Evolutionary conservation across 1,140 invertebrate genomes (phyloP).

Genomic region (Planococcus citri): DNA sequence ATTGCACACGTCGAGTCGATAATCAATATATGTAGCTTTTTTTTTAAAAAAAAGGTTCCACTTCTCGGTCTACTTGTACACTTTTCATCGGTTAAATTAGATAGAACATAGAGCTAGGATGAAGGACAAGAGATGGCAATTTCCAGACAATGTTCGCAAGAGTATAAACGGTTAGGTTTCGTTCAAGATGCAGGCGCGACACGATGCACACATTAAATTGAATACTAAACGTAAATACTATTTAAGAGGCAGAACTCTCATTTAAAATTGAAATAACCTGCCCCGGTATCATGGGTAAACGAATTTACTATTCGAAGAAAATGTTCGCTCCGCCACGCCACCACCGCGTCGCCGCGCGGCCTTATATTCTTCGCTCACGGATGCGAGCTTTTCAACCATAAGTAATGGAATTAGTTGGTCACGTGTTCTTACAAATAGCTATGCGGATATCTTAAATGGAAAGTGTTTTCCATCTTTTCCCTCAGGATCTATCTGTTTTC

Average conservation of each 20-base stretch:
- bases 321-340: neutral
- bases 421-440: neutral
- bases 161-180: no score
- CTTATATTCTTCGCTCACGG: no score
- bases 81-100: no score
- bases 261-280: neutral
- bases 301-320: neutral
- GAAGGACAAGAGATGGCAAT: no score
- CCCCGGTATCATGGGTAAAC: neutral
- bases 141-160: no score
- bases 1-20: neutral
- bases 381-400: neutral
- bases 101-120: no score
- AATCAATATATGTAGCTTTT: neutral
- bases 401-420: neutral
- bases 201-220: neutral
- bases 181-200: no score
- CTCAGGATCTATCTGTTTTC: neutral
- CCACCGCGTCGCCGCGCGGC: no score
- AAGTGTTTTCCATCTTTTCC: neutral
- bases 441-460: neutral
- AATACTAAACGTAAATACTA: neutral
- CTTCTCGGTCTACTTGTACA: no score
- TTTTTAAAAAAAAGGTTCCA: no score
- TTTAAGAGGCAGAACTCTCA: neutral